Base-by-base conservation (phyloP, 2,113 vertebrate genomes). In the Peromyscus maniculatus region DNA sequence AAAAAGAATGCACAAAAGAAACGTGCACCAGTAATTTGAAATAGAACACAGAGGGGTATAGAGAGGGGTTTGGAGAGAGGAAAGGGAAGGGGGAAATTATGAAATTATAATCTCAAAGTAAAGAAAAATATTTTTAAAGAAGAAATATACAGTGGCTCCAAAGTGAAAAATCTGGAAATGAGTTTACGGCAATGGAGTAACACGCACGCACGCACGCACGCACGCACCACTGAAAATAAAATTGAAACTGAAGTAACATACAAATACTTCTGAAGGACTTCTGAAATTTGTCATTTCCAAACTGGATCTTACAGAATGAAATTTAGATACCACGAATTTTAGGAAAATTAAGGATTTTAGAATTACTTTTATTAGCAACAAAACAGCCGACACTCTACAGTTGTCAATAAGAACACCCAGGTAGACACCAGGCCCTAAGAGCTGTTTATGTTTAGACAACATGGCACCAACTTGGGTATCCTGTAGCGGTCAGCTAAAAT, bases 251-350 rank as follows among this genome's bases (percentile, higher is more conserved):
- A 87, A 72, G 87, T 87, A 92, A 62, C 59, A 43, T 78, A 87
- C 71, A 66, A 49, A 49, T 49, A 49, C 46, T 49, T 49, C 46
- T 49, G 46, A 49, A 11, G 7, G 4, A 43, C 62, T 36, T 36
- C 43, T 89, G 79, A 93, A 91, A 92, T 89, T 95, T 91, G 49
- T 69, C 59, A 43, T 86, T 21, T 72, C 74, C 36, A 96, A 94
- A 82, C 36, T 69, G 33, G 31, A 36, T 59, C 28, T 72, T 87
- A 78, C 55, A 89, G 66, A 91, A 86, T 71, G 10, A 88, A 77
- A 94, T 59, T 74, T 43, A 64, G 43, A 86, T 15, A 77, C 36
- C 26, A 75, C 11, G 71, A 79, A 36, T 59, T 52, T 94, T 91
- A 80, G 33, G 52, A 69, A 89, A 13, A 9, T 74, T 93, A 8